Conservation (phyloP, 1,140 invertebrate species). For the Drosophila baimaii region DNA sequence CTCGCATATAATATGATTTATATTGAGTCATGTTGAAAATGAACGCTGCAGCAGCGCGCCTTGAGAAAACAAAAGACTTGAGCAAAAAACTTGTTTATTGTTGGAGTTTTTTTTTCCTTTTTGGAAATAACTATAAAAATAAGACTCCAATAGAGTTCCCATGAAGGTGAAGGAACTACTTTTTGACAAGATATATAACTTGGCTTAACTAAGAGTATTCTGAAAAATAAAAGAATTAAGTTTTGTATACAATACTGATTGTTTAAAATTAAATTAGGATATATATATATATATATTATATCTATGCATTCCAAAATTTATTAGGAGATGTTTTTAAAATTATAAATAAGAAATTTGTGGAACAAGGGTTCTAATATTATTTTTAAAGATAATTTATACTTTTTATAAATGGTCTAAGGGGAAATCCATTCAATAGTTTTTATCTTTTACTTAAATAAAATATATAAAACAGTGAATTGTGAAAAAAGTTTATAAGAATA, state of each 20-base stretch:
- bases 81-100: slow-evolving; percentile 71
- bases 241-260: background rate
- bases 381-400: background rate
- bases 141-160: background rate
- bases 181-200: background rate
- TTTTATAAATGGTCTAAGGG: no score
- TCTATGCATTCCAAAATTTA: no score
- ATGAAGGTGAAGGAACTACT: background rate
- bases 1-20: slow-evolving; percentile 61
- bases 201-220: background rate
- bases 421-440: no score
- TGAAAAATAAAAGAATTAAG: no score
- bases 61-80: slow-evolving; percentile 70
- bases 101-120: background rate
- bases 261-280: background rate
- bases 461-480: background rate
- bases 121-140: background rate
- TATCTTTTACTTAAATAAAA: no score
- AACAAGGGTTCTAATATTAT: background rate
- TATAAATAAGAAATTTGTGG: background rate
- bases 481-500: background rate
- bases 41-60: slow-evolving; percentile 35
- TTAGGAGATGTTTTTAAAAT: background rate
- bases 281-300: no score
- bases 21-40: slow-evolving; percentile 74